These are phyloP conservation scores for Dunckerocampus dactyliophorus DNA, from an alignment of 2,113 vertebrate species.

Conservation along the genomic window DNA sequence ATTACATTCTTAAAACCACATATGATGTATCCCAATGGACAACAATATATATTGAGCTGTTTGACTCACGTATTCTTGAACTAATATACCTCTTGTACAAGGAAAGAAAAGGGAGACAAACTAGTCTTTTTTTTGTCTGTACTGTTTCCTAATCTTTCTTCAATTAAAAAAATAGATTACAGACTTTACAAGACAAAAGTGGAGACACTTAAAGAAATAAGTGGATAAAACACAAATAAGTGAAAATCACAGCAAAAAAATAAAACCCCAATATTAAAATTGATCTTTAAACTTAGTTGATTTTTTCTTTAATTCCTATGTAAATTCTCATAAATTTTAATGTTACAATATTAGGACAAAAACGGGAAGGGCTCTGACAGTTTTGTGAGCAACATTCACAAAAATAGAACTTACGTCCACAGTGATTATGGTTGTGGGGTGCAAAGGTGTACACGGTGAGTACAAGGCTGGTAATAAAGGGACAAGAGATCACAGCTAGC, in stretches of 20 bases:
- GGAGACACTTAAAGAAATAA: conserved; percentile 58
- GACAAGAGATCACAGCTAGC: conserved; percentile 67
- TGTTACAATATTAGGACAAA: conserved; percentile 68
- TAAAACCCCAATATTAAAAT: conserved; percentile 56
- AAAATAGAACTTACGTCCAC: conserved; percentile 73
- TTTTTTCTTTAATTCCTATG: conserved; percentile 55
- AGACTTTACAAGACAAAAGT: conserved; percentile 79
- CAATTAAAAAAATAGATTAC: conserved; percentile 80
- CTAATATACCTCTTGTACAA: conserved; percentile 69
- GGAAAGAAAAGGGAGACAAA: conserved; percentile 52
- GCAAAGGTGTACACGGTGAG: conserved; percentile 63
- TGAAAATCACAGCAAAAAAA: conserved; percentile 67
- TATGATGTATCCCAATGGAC: conserved; percentile 69
- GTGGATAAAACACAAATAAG: conserved; percentile 58
- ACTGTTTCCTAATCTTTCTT: conserved; percentile 68
- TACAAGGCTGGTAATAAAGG: conserved; percentile 62
- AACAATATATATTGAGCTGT: conserved; percentile 66
- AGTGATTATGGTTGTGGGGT: conserved; percentile 75
- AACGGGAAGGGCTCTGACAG: conserved; percentile 68
- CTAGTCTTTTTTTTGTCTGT: conserved; percentile 52
- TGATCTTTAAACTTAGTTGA: conserved; percentile 46
- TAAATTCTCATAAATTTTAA: conserved; percentile 46
- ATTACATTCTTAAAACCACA: conserved; percentile 80
- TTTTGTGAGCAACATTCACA: conserved; percentile 77
- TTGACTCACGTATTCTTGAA: conserved; percentile 64